phyloP scores from a whole-genome alignment of 2,797 vertebrate genomes.

The Tapirus indicus region DNA sequence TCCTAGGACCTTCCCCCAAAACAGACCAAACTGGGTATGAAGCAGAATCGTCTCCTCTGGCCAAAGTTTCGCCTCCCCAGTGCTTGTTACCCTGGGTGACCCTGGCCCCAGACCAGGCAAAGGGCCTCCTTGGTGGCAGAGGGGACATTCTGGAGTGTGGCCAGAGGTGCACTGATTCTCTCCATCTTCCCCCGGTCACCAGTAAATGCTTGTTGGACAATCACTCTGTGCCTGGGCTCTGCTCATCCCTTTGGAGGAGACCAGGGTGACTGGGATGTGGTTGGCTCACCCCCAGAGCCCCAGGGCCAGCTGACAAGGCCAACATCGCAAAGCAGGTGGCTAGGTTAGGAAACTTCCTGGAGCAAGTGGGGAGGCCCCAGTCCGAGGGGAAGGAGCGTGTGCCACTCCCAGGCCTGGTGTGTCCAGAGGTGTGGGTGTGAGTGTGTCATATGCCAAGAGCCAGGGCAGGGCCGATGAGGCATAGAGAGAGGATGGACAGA shows the following conservation, averaged over 20 bases:
- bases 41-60: background rate
- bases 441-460: fast-evolving
- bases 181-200: background rate
- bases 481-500: background rate
- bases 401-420: background rate
- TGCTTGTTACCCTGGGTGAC: background rate
- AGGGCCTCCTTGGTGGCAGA: background rate
- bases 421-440: background rate
- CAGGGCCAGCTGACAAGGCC: background rate
- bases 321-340: background rate
- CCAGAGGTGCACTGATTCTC: fast-evolving
- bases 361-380: background rate
- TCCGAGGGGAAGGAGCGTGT: background rate
- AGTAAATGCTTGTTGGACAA: background rate
- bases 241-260: background rate
- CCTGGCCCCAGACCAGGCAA: no score
- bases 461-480: background rate
- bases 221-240: background rate
- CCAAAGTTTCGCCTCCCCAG: background rate
- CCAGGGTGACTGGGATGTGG: no score
- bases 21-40: background rate
- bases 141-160: background rate
- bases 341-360: background rate
- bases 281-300: background rate
- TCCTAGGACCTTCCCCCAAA: background rate